phyloP scores from a whole-genome alignment of 1,140 invertebrate species.

The Armadillidium nasatum region DNA sequence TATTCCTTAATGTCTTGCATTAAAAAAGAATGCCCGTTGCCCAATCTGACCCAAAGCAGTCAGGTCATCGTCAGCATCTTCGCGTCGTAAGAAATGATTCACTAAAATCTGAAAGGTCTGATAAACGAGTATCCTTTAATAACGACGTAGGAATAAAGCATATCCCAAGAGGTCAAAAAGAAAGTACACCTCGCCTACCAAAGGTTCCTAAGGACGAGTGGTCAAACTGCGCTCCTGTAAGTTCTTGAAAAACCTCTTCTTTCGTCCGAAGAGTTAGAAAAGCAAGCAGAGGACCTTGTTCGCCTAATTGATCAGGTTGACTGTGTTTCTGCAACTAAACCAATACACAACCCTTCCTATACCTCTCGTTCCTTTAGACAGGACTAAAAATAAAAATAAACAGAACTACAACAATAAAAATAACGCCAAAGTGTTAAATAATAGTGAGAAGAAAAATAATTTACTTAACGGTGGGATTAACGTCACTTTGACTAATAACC shows the following conservation, averaged over 20 bases:
- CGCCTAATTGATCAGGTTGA: constrained; percentile 62
- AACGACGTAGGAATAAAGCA: constrained; percentile 80
- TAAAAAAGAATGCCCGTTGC: constrained; percentile 1
- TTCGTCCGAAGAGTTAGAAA: constrained; percentile 55
- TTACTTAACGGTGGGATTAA: constrained; percentile 50
- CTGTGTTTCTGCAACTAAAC: constrained; percentile 55
- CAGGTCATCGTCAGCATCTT: background rate
- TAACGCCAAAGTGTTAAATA: background rate
- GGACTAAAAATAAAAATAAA: constrained; percentile 22
- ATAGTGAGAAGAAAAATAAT: constrained; percentile 36
- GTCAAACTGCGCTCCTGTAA: constrained; percentile 54
- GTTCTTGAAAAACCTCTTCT: constrained; percentile 62
- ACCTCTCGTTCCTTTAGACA: constrained; percentile 35
- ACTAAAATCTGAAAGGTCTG: constrained; percentile 37
- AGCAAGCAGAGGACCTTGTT: constrained; percentile 65
- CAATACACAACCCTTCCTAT: constrained; percentile 13
- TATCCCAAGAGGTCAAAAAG: constrained; percentile 53
- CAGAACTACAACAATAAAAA: background rate
- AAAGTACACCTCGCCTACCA: background rate
- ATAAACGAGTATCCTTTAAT: constrained; percentile 74
- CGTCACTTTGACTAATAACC: constrained; percentile 53
- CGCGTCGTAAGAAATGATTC: constrained; percentile 32
- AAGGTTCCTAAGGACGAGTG: constrained; percentile 48
- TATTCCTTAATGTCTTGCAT: too few relatives aligned
- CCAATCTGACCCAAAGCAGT: background rate